phyloP scores from a whole-genome alignment of 64 coral and sea anemone species.

The Montipora cactus region DNA sequence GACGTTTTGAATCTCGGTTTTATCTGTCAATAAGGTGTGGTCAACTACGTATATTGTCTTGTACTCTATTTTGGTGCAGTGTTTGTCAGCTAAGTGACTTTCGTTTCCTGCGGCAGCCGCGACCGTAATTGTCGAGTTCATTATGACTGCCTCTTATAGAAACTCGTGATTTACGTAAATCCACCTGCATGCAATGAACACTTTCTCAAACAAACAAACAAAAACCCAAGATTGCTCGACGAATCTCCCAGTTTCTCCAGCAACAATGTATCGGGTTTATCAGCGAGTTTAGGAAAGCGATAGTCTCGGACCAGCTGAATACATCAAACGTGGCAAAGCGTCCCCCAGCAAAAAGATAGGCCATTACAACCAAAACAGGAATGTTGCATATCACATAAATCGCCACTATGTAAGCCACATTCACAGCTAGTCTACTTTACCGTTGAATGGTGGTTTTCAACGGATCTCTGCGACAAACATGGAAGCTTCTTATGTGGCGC shows the following conservation, averaged over 20 bases:
- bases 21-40: too few species aligned
- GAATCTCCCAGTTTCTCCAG: conserved; percentile 19
- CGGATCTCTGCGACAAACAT: not conserved
- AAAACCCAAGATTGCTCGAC: too few species aligned
- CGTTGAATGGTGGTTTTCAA: conserved; percentile 19
- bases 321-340: conserved; percentile 57
- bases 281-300: conserved; percentile 76
- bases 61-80: too few species aligned
- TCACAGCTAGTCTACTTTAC: conserved; percentile 77
- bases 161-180: not conserved
- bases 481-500: conserved; percentile 64
- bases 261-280: conserved; percentile 80
- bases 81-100: too few species aligned
- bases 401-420: conserved; percentile 73
- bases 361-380: conserved; percentile 58
- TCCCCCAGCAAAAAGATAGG: conserved; percentile 38
- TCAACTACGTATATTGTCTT: too few species aligned
- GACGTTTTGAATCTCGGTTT: too few species aligned
- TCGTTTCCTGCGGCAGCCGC: too few species aligned
- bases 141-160: not conserved
- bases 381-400: conserved; percentile 80
- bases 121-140: too few species aligned
- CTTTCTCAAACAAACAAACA: not conserved
- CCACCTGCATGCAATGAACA: not conserved
- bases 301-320: conserved; percentile 81